Percentiles rank a stretch among this genome's conserved stretches.
phyloP scores from a whole-genome alignment of 2,113 vertebrate species.

The Etia nguti region DNA sequence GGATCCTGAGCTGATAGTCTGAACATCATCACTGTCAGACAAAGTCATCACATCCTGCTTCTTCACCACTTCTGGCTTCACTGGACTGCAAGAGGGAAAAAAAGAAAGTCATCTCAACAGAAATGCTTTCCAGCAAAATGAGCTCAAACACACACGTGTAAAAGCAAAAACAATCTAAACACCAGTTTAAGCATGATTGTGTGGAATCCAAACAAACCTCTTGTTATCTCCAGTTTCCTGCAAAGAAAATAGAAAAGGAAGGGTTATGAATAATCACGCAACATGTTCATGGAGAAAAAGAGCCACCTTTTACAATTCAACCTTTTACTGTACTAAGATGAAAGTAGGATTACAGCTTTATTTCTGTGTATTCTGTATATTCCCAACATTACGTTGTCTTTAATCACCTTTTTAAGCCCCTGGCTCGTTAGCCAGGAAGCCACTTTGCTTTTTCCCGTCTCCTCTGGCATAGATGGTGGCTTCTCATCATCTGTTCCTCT shows the following conservation, averaged over 20 bases:
- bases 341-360: neutral
- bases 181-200: conserved; percentile 26
- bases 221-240: conserved; percentile 77
- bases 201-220: conserved; percentile 46
- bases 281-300: neutral
- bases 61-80: conserved; percentile 37
- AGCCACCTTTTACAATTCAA: neutral
- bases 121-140: neutral
- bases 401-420: conserved; percentile 64
- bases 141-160: neutral
- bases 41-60: conserved; percentile 87
- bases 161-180: neutral
- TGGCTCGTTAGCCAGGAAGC: conserved; percentile 90
- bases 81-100: conserved; percentile 32
- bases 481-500: conserved; percentile 74
- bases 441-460: conserved; percentile 93
- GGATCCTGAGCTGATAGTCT: conserved; percentile 95
- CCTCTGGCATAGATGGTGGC: conserved; percentile 80
- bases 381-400: neutral
- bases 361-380: neutral
- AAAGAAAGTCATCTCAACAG: neutral
- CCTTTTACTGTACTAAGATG: neutral
- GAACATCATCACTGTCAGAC: conserved; percentile 94
- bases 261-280: neutral
- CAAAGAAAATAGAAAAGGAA: neutral